Conservation (phyloP, 2,113 vertebrate species). For the Manacus vitellinus region DNA sequence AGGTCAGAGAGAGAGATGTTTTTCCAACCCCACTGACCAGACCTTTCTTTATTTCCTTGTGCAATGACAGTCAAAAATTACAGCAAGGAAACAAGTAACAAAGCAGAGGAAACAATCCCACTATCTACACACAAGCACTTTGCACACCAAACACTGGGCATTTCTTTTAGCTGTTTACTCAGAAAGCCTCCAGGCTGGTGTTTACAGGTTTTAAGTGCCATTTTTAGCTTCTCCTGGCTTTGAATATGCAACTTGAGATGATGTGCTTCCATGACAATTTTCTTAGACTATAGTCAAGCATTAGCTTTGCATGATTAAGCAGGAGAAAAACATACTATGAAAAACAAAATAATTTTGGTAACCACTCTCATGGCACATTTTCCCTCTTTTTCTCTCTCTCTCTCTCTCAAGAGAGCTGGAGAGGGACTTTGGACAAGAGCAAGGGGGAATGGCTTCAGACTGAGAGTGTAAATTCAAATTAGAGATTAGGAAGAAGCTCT, state of each 20-base stretch:
- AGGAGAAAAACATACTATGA: neutral
- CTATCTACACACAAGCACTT: neutral
- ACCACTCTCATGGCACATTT: neutral
- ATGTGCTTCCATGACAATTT: neutral
- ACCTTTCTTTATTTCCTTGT: neutral
- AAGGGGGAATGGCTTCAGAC: neutral
- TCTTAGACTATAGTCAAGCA: neutral
- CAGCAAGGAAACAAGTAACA: neutral
- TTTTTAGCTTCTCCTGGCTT: neutral
- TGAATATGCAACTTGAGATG: fast-evolving
- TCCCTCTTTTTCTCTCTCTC: neutral
- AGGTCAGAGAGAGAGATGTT: neutral
- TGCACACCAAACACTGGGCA: neutral
- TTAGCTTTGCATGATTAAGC: neutral
- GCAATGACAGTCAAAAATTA: neutral
- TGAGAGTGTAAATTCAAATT: neutral
- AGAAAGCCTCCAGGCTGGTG: neutral
- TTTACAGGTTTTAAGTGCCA: neutral
- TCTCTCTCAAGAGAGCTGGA: neutral
- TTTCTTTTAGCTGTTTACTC: neutral
- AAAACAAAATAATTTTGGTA: neutral
- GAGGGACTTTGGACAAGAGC: neutral
- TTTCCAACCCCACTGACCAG: neutral
- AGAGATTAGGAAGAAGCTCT: neutral
- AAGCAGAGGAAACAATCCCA: neutral